Conservation (phyloP, 2,797 vertebrate genomes). For the Sandelia bainsii region DNA sequence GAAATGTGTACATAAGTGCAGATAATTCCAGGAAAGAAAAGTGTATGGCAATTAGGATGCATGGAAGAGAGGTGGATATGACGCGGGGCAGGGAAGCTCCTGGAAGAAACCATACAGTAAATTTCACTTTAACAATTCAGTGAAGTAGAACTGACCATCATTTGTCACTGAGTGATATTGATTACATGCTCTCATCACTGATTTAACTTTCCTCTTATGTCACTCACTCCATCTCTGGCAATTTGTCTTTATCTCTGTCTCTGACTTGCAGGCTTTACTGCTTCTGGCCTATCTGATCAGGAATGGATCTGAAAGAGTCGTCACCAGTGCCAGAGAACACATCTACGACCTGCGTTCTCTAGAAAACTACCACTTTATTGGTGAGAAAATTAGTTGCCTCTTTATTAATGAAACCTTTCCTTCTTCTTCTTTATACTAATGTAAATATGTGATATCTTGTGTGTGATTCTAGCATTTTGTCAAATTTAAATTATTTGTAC, state of each 20-base stretch:
- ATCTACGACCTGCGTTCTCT: conserved; percentile 99
- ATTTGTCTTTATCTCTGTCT: conserved; percentile 48
- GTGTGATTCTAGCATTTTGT: background rate
- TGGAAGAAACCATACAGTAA: no score
- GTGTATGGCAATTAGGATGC: no score
- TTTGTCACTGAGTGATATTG: background rate
- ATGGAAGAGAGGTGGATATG: no score
- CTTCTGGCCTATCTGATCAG: conserved; percentile 99
- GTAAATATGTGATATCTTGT: background rate
- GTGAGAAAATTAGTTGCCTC: conserved; percentile 74
- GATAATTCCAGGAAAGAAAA: no score
- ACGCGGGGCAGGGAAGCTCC: no score
- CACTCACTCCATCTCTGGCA: background rate
- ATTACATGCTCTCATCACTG: background rate
- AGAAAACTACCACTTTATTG: conserved; percentile 99
- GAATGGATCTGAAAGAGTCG: conserved; percentile 98
- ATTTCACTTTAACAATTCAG: no score
- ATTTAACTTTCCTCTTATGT: background rate
- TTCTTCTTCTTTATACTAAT: background rate
- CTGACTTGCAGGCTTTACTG: conserved; percentile 90
- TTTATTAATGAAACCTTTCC: background rate
- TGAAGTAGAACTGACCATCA: background rate
- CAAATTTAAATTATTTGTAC: no score
- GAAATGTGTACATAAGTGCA: no score
- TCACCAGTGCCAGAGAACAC: conserved; percentile 99